phyloP scores from a whole-genome alignment of 2,797 vertebrate species.

The Girardinus metallicus region DNA sequence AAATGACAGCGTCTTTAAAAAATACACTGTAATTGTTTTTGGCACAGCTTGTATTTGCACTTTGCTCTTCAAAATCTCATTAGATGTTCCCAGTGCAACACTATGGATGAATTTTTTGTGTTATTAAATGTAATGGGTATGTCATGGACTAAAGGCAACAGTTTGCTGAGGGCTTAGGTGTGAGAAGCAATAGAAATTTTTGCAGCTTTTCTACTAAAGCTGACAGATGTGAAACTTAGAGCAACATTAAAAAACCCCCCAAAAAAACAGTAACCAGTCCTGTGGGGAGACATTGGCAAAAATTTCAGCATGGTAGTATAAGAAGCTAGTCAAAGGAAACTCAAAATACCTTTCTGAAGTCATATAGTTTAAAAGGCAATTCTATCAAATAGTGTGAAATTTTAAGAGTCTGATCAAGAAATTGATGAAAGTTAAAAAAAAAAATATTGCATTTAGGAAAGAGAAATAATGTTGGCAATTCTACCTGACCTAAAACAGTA shows the following conservation, averaged over 20 bases:
- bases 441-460: not conserved
- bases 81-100: slow-evolving; percentile 30
- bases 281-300: not conserved
- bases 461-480: not conserved
- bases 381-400: no score
- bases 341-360: not conserved
- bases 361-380: not conserved
- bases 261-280: not conserved
- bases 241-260: no score
- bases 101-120: slow-evolving; percentile 45
- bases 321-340: not conserved
- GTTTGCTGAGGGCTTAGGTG: slow-evolving; percentile 43
- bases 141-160: slow-evolving; percentile 56
- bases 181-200: slow-evolving; percentile 34
- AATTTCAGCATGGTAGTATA: not conserved
- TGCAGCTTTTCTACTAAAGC: slow-evolving; percentile 36
- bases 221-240: slow-evolving; percentile 45
- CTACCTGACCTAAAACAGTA: not conserved
- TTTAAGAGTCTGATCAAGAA: not conserved
- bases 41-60: slow-evolving; percentile 35
- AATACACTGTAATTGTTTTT: not conserved
- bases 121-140: slow-evolving; percentile 58
- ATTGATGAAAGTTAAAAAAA: not conserved
- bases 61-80: slow-evolving; percentile 31
- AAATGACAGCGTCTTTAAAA: not conserved